A percentile compares a stretch with the other conserved stretches of the same genome.
Conservation (phyloP, 2,888 invertebrate species). For the Perizoma affinitatum region DNA sequence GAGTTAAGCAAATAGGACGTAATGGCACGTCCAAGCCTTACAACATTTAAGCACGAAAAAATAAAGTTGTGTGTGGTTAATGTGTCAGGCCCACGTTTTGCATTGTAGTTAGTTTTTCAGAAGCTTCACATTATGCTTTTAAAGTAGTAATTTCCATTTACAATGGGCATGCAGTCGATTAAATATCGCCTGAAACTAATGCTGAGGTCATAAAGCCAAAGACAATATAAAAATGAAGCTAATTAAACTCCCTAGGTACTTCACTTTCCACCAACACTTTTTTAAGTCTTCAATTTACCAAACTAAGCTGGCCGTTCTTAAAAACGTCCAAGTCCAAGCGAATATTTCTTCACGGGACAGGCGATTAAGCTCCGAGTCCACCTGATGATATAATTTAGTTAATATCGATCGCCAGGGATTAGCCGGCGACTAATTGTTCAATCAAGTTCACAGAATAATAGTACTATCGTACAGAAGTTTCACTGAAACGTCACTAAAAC, state of each 20-base stretch:
- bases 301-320: slow-evolving; percentile 27
- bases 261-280: slow-evolving; percentile 14
- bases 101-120: too few relatives aligned
- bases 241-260: slow-evolving; percentile 4
- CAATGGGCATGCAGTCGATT: too few relatives aligned
- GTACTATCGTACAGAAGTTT: not conserved
- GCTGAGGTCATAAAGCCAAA: not conserved
- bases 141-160: too few relatives aligned
- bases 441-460: slow-evolving; percentile 83
- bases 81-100: too few relatives aligned
- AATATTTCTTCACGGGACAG: slow-evolving; percentile 36
- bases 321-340: slow-evolving; percentile 19
- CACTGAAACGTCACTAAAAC: not conserved
- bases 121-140: too few relatives aligned
- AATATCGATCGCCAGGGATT: slow-evolving; percentile 73
- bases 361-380: slow-evolving; percentile 45
- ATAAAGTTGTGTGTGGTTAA: too few relatives aligned
- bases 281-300: slow-evolving; percentile 23
- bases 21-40: too few relatives aligned
- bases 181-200: too few relatives aligned
- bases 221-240: not conserved
- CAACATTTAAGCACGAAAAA: too few relatives aligned
- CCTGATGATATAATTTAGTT: slow-evolving; percentile 77
- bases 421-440: slow-evolving; percentile 84
- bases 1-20: too few relatives aligned